phyloP scores from a whole-genome alignment of 1,140 invertebrate genomes.

The Conus betulinus region DNA sequence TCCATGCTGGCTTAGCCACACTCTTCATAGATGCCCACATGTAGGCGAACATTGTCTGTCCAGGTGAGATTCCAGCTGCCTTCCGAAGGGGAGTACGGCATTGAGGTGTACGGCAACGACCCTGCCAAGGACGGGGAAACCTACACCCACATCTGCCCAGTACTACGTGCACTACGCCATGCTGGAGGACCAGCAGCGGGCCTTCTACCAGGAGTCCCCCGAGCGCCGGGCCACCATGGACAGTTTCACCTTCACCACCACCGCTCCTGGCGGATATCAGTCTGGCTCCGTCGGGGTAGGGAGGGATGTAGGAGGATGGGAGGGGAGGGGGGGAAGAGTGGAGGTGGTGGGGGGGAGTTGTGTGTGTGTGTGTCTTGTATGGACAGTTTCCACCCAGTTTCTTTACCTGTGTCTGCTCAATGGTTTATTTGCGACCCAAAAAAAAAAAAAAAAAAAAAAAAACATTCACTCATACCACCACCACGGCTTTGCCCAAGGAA shows the following conservation, averaged over 20 bases:
- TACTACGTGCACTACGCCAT: slow-evolving; percentile 72
- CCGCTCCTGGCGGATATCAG: slow-evolving; percentile 51
- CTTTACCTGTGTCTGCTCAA: no score
- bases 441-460: no score
- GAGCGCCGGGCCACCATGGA: slow-evolving; percentile 45
- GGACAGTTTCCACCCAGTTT: no score
- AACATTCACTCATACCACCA: no score
- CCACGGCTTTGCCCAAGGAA: no score
- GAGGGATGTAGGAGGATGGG: no score
- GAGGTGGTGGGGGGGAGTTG: no score
- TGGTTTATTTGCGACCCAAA: no score
- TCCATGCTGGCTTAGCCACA: no score
- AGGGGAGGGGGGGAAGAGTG: no score
- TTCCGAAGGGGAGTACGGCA: slow-evolving; percentile 71
- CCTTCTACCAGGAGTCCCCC: slow-evolving; percentile 70
- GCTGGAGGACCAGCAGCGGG: slow-evolving; percentile 60
- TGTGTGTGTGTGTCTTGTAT: neutral
- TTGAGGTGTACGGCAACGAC: slow-evolving; percentile 76
- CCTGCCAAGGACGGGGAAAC: slow-evolving; percentile 74
- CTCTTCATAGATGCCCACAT: neutral
- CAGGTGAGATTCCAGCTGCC: slow-evolving; percentile 65
- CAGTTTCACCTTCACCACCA: slow-evolving; percentile 40
- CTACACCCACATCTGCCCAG: slow-evolving; percentile 74
- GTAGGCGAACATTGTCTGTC: neutral
- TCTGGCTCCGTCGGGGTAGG: slow-evolving; percentile 53